These are phyloP conservation scores for Encarsia formosa DNA, from an alignment of 2,888 invertebrate species.

Conservation along the genomic window DNA sequence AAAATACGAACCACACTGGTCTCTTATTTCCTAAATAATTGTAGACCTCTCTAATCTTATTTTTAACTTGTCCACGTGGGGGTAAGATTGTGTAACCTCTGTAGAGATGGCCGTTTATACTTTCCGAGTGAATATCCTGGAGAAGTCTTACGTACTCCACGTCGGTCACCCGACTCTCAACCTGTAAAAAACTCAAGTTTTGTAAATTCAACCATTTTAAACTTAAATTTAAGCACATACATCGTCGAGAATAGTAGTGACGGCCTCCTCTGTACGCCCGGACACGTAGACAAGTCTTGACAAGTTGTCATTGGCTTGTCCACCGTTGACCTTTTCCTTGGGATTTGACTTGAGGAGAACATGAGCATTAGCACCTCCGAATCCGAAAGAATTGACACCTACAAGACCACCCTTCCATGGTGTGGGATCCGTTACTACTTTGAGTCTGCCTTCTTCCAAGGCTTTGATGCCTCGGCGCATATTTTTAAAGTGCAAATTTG, in stretches of 20 bases:
- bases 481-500: slow-evolving; percentile 73
- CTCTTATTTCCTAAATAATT: slow-evolving; percentile 54
- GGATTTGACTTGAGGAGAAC: slow-evolving; percentile 61
- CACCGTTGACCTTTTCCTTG: slow-evolving; percentile 60
- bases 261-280: slow-evolving; percentile 74
- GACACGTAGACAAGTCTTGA: slow-evolving; percentile 71
- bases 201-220: background rate
- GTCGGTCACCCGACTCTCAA: slow-evolving; percentile 56
- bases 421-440: slow-evolving; percentile 69
- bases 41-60: slow-evolving; percentile 48
- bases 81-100: slow-evolving; percentile 68
- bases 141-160: slow-evolving; percentile 59
- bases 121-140: slow-evolving; percentile 59
- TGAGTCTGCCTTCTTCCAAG: slow-evolving; percentile 59
- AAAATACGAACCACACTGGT: slow-evolving; percentile 85
- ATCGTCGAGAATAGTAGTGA: slow-evolving; percentile 62
- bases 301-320: slow-evolving; percentile 60
- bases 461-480: slow-evolving; percentile 61
- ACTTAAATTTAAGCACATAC: slow-evolving; percentile 41
- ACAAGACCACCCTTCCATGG: slow-evolving; percentile 67
- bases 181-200: slow-evolving; percentile 7
- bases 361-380: slow-evolving; percentile 84
- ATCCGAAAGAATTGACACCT: slow-evolving; percentile 90
- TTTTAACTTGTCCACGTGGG: slow-evolving; percentile 28
- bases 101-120: slow-evolving; percentile 61